Evolutionary conservation across 2,888 invertebrate species (phyloP), one percentile per base, ranked within the genome.

Genomic region (Nematopogon swammerdamellus): DNA sequence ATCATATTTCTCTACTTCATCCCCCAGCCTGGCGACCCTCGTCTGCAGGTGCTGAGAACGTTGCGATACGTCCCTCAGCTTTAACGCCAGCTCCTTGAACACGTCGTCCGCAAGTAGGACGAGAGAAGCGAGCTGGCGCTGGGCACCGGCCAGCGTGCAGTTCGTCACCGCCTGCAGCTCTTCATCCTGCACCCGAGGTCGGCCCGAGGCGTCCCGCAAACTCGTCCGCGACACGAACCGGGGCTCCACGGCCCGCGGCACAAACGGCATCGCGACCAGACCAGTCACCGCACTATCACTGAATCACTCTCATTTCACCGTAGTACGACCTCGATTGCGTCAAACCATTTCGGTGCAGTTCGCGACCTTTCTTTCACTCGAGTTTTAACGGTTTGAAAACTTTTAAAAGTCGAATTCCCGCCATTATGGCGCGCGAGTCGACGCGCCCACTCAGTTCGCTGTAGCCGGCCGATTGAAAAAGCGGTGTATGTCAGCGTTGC

Each of bases 151-250:
- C 57, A 95, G 80, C 55, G 94, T 92, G 62, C 88, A 88, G 73
- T 95, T 94, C 60, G 90, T 89, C 60, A 93, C 91, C 54, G 92
- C 90, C 66, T 91, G 90, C 65, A 94, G 83, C 76, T 94, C 93
- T 61, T 87, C 84, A 58, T 88, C 89, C 49, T 80, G 76, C 47
- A 89, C 81, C 60, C 68, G 77, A 50, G 84, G 81, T 57, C 71
- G 75, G 52, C 85, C 85, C 59, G 82, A 75, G 53, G 76, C 83
- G 60, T 84, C 82, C 59, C 81, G 81, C 61, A 86, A 77, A 63
- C 81, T 81, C 54, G 84, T 82, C 64, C 87, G 85, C 64, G 91
- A 88, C 69, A 94, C 76, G 79, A 81, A 86, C 67, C 86, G 88
- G 61, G 94, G 94, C 70, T 90, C 89, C 68, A 94, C 85, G 63